Conservation (phyloP, 2,797 vertebrate genomes). For the Nyctibius grandis region DNA sequence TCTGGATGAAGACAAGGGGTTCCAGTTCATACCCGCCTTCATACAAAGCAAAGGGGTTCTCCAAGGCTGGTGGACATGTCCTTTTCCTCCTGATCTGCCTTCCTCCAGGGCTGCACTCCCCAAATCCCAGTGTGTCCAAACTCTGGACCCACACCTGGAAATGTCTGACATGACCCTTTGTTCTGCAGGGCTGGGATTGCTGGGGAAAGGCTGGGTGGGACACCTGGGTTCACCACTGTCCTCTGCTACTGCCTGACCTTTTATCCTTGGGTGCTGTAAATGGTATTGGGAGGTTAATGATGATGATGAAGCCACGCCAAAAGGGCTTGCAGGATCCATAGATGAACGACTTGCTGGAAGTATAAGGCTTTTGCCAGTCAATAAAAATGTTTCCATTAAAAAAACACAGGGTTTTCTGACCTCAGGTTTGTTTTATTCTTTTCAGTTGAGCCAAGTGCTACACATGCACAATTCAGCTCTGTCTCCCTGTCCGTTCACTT, state of each 20-base stretch:
- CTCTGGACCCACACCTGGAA: not conserved
- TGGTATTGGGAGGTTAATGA: not conserved
- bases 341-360: not conserved
- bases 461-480: not conserved
- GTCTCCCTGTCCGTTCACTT: constrained; percentile 36
- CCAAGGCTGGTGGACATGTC: not conserved
- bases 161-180: accelerated
- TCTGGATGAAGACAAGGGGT: not conserved
- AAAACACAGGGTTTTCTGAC: not conserved
- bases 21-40: not conserved
- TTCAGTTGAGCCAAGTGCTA: not conserved
- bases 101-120: not conserved
- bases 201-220: not conserved
- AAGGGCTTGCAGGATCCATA: not conserved
- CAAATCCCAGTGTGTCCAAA: not conserved
- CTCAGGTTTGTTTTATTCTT: not conserved
- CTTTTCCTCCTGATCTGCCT: not conserved
- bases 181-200: not conserved
- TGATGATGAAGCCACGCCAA: not conserved
- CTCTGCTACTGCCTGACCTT: not conserved
- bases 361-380: not conserved
- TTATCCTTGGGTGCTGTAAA: not conserved
- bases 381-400: not conserved
- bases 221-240: not conserved
- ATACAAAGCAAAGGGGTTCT: not conserved